These are phyloP conservation scores for Gallinago jamesoni DNA, from an alignment of 2,113 vertebrate genomes.

Conservation along the genomic window DNA sequence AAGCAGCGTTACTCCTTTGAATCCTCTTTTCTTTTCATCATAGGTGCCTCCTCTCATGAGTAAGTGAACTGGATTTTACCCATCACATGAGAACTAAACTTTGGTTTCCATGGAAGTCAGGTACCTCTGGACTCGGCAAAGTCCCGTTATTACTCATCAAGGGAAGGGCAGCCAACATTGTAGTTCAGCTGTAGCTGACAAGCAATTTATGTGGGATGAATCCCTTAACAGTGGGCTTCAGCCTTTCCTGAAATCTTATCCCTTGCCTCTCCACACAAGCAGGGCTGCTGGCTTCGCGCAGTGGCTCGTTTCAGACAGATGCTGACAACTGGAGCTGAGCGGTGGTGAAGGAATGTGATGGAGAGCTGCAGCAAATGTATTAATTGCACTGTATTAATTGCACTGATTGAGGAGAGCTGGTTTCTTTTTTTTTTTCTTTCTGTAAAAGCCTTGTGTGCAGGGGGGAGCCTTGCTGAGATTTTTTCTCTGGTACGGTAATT, in stretches of 20 bases:
- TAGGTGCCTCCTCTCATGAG: not conserved
- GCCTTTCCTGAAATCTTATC: constrained; percentile 36
- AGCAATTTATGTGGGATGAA: not conserved
- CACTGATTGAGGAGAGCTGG: not conserved
- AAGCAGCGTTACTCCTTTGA: not conserved
- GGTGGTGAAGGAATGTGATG: not conserved
- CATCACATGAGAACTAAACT: not conserved
- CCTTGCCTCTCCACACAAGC: not conserved
- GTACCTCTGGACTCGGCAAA: not conserved
- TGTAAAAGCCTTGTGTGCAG: not conserved
- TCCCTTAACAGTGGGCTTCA: constrained; percentile 3
- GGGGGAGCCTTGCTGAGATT: not conserved
- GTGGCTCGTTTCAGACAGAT: constrained; percentile 34
- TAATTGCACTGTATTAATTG: constrained; percentile 40
- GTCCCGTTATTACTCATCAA: not conserved
- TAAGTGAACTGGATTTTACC: not conserved
- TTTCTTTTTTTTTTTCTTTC: not conserved
- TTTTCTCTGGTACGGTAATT: not conserved
- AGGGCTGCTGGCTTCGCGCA: not conserved
- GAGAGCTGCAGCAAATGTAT: not conserved
- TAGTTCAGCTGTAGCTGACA: constrained; percentile 1
- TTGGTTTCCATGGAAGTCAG: constrained; percentile 29
- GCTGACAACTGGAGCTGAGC: constrained; percentile 46
- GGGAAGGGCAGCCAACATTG: not conserved
- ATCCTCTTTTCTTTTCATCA: not conserved